Evolutionary conservation across 2,797 vertebrate genomes (phyloP).

Genomic region (Pseudochaenichthys georgianus): DNA sequence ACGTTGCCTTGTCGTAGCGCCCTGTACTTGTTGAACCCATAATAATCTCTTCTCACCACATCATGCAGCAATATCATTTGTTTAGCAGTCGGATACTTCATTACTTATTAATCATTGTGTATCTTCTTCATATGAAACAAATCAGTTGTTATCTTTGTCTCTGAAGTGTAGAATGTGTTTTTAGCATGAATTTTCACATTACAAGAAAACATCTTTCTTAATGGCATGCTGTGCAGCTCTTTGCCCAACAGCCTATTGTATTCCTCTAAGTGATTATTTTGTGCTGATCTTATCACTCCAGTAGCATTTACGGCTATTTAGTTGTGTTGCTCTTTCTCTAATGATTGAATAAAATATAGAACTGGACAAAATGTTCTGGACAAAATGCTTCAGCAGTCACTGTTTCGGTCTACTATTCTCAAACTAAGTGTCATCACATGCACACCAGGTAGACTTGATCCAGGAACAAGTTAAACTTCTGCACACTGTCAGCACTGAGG

Average conservation of each 20-base stretch:
- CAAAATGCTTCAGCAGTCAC: slow-evolving; percentile 1
- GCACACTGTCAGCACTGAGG: background rate
- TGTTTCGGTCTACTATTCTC: background rate
- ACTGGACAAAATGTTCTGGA: background rate
- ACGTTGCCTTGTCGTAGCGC: too few species aligned
- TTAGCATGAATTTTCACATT: too few species aligned
- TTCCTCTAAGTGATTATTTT: background rate
- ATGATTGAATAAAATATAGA: background rate
- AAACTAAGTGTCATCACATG: background rate
- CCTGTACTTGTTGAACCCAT: background rate
- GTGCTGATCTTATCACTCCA: background rate
- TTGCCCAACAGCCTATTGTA: background rate
- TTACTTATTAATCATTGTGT: too few species aligned
- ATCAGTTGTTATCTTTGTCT: too few species aligned
- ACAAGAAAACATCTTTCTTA: too few species aligned
- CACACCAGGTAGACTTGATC: background rate
- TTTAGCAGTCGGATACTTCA: background rate
- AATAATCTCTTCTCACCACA: background rate
- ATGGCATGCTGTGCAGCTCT: background rate
- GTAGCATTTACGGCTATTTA: background rate
- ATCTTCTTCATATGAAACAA: too few species aligned
- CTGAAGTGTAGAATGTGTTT: too few species aligned
- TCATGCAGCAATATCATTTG: background rate
- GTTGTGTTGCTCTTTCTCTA: background rate
- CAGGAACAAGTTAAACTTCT: background rate